Percentiles rank a stretch among this genome's conserved stretches.
Conservation (phyloP, 37 sponge, comb jelly and placozoan genomes). For the Petrosia ficiformis region DNA sequence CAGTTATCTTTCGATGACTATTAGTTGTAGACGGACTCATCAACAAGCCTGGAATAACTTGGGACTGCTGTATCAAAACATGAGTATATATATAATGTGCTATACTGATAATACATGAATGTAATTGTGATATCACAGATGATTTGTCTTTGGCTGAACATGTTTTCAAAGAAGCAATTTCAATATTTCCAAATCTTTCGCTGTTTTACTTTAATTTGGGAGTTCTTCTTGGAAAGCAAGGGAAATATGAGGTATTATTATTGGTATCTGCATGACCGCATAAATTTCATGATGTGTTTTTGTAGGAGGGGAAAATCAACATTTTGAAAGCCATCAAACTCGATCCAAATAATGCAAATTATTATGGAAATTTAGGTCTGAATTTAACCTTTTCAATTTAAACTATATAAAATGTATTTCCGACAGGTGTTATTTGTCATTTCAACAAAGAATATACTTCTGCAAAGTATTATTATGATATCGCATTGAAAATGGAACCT, state of each 20-base stretch:
- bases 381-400: background rate
- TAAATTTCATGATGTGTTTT: background rate
- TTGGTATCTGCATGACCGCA: background rate
- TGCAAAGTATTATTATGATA: conserved; percentile 33
- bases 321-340: conserved; percentile 39
- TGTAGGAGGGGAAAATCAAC: conserved; percentile 52
- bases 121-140: background rate
- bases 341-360: conserved; percentile 32
- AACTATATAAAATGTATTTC: background rate
- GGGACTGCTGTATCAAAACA: conserved; percentile 58
- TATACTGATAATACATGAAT: background rate
- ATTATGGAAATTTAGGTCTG: conserved; percentile 65
- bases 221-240: conserved; percentile 54
- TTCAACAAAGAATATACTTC: conserved; percentile 21
- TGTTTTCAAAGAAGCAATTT: conserved; percentile 51
- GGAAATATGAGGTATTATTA: conserved; percentile 14
- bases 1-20: conserved; percentile 50
- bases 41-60: conserved; percentile 70
- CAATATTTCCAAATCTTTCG: conserved; percentile 23
- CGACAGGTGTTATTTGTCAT: conserved; percentile 59
- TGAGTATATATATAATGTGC: conserved; percentile 16
- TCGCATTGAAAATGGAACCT: conserved; percentile 37
- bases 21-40: conserved; percentile 43
- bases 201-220: conserved; percentile 50
- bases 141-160: conserved; percentile 39